Evolutionary conservation across 2,113 vertebrate species (phyloP).

Genomic region (Anas platyrhynchos): DNA sequence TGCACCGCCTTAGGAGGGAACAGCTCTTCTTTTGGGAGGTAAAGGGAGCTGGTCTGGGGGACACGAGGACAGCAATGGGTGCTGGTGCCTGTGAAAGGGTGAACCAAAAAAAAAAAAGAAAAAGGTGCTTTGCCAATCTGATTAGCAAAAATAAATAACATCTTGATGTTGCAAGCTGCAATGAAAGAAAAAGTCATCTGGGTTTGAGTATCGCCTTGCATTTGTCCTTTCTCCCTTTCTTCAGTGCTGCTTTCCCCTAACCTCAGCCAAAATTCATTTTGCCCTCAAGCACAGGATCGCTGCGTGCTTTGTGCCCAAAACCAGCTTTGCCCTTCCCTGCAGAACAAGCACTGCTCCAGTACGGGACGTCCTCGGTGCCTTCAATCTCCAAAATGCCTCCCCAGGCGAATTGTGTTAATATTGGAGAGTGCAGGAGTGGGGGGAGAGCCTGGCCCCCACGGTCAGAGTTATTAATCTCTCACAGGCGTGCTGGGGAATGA

Average conservation of each 20-base stretch:
- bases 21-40: neutral
- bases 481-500: fast-evolving
- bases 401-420: neutral
- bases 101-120: no score
- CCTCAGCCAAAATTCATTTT: neutral
- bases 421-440: neutral
- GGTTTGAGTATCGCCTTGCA: fast-evolving
- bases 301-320: fast-evolving
- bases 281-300: fast-evolving
- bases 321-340: neutral
- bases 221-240: neutral
- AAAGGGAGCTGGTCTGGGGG: neutral
- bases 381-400: constrained; percentile 47
- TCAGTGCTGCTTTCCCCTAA: neutral
- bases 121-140: fast-evolving
- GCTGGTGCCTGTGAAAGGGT: neutral
- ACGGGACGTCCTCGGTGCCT: neutral
- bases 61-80: no score
- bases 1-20: neutral
- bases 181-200: neutral
- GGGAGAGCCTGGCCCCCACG: neutral
- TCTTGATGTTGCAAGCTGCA: fast-evolving
- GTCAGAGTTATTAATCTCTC: neutral
- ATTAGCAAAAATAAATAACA: neutral
- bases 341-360: neutral